These are phyloP conservation scores for Corythornis madagascariensis DNA, from an alignment of 2,113 vertebrate species.

Conservation along the genomic window DNA sequence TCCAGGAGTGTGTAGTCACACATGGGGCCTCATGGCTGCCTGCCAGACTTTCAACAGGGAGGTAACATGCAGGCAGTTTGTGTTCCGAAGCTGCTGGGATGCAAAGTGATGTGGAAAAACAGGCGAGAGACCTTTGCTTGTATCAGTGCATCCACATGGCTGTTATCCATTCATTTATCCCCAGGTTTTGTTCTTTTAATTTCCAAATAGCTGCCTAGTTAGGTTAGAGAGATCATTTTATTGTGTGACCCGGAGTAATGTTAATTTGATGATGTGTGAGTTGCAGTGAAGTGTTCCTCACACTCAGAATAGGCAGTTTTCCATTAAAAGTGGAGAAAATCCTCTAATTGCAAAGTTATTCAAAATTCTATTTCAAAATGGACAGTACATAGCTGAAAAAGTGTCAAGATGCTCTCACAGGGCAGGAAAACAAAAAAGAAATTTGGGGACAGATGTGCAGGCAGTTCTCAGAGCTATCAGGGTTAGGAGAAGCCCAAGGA, in stretches of 20 bases:
- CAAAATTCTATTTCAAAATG: background rate
- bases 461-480: no score
- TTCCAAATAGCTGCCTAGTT: background rate
- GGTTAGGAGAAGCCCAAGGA: no score
- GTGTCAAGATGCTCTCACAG: background rate
- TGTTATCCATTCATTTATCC: background rate
- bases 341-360: background rate
- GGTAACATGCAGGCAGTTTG: background rate
- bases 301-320: background rate
- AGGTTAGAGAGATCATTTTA: background rate
- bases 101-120: background rate
- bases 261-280: background rate
- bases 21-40: background rate
- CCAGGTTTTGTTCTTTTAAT: background rate
- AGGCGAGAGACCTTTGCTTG: background rate
- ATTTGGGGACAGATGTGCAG: background rate
- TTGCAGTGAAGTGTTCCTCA: background rate
- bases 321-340: background rate
- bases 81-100: rapidly evolving
- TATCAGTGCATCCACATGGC: background rate
- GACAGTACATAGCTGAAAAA: background rate
- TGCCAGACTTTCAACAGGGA: background rate
- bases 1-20: background rate
- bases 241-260: background rate
- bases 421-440: background rate